Evolutionary conservation across 2,797 vertebrate genomes (phyloP), one percentile per base, ranked within the genome.

Genomic region (Pipistrellus nathusii): DNA sequence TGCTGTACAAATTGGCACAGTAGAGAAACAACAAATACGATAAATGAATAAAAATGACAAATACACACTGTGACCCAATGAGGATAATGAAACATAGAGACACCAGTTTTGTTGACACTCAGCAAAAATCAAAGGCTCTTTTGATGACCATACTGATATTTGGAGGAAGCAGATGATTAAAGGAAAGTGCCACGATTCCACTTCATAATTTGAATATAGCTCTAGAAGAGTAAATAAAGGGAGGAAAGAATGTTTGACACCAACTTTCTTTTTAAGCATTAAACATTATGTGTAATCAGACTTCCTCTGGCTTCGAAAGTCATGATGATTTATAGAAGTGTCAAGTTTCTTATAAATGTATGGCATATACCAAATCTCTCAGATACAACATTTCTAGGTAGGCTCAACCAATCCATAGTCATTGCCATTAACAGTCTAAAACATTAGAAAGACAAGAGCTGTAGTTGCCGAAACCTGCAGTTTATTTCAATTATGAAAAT

Each of bases 401-500:
- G 73, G 46, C 18, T 85, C 69, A 91, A 62, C 62, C 53, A 93
- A 92, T 72, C 27, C 82, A 85, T 21, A 69, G 73, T 46, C 68
- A 69, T 46, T 93, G 73, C 76, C 66, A 89, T 85, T 83, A 57
- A 83, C 1, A 81, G 9, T 62, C 38, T 53, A 73, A 83, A 90
- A 93, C 46, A 92, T 90, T 72, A 92, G 46, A 96, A 95, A 85
- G 35, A 93, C 15, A 95, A 90, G 44, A 89, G 25, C 32, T 90
- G 3, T 68, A 35, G 35, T 62, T 85, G 64, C 44, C 73, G 41
- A 75, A 90, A 73, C 83, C 66, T 90, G 27, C 9, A 80, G 8
- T 75, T 91, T 92, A 93, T 92, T 94, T 96, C 55, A 92, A 64
- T 86, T 73, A 59, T 53, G 23, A 75, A n/a, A 73, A 95, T 82